phyloP scores from a whole-genome alignment of 2,113 vertebrate genomes.

The Upupa epops region DNA sequence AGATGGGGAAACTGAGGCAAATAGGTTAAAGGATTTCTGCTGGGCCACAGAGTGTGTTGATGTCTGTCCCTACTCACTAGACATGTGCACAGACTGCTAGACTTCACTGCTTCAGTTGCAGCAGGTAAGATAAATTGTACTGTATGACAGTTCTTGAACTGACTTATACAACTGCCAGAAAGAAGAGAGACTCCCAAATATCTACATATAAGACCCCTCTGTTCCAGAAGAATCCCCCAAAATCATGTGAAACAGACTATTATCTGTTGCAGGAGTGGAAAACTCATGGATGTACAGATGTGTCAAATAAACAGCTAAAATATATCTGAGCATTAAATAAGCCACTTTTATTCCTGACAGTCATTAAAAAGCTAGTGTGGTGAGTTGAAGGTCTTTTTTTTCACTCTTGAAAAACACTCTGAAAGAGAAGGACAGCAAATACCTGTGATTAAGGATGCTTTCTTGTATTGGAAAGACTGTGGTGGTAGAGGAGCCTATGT shows the following conservation, averaged over 20 bases:
- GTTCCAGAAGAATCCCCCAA: background rate
- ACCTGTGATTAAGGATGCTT: background rate
- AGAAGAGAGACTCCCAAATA: background rate
- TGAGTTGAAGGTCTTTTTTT: background rate
- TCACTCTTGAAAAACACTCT: background rate
- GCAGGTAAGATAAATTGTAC: conserved; percentile 36
- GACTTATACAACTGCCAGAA: background rate
- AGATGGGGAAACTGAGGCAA: conserved; percentile 61
- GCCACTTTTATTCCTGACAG: background rate
- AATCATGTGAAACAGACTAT: background rate
- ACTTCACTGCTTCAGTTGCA: conserved; percentile 40
- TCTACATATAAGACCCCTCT: background rate
- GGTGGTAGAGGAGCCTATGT: background rate
- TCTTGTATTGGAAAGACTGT: background rate
- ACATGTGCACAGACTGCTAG: conserved; percentile 53
- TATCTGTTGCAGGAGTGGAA: background rate
- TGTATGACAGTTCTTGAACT: background rate
- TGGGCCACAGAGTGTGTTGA: background rate
- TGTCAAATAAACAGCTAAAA: background rate
- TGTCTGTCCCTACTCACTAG: background rate
- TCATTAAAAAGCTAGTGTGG: background rate
- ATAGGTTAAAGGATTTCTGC: conserved; percentile 36
- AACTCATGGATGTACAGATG: background rate
- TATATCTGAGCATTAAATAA: background rate
- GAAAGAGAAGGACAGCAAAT: background rate